Base-by-base conservation (phyloP, 2,797 vertebrate genomes). In the Toxotes lorentzi region DNA sequence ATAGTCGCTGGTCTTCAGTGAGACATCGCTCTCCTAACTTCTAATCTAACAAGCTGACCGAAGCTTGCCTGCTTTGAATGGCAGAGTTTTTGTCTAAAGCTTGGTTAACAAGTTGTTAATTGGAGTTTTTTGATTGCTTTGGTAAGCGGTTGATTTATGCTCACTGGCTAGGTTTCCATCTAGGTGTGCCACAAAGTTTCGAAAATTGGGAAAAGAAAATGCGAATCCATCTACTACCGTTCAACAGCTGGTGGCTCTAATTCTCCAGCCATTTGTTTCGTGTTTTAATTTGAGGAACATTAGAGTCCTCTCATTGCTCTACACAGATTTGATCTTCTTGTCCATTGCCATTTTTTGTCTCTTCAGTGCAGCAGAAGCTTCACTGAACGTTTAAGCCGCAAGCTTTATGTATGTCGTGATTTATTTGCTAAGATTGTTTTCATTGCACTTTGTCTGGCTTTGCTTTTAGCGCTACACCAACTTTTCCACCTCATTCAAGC, bases 61-160 rank as follows among this genome's bases (percentile, higher is more conserved):
- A 0, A 8, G 30, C 4, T 41, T 5, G 23, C 8, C 24, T 48
- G 41, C 35, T 66, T 17, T 50, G 19, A 57, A 65, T 23, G 47
- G 40, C 47, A 38, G 9, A 10, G 5, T 4, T 47, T 78, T 47
- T 61, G 6, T 65, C 43, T 40, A 3, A 21, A 14, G 14, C 40
- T 40, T 38, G 34, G 34, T 70, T 17, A 59, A 73, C 27, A 23
- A 41, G 43, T 63, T 53, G 50, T 47, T 57, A 56, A 54, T 40
- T 58, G 32, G 61, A 81, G 54, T 51, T 8, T 61, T 71, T 53
- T 24, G 34, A 14, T 78, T 13, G 9, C 61, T 35, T 41, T 21
- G 11, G 48, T 57, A 27, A 78, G 21, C 38, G 23, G 50, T 57
- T 69, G 60, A 35, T 50, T 9, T 6, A 66, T 43, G 70, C 45